These are phyloP conservation scores for Arion vulgaris DNA, from an alignment of 1,140 invertebrate species.

Conservation along the genomic window DNA sequence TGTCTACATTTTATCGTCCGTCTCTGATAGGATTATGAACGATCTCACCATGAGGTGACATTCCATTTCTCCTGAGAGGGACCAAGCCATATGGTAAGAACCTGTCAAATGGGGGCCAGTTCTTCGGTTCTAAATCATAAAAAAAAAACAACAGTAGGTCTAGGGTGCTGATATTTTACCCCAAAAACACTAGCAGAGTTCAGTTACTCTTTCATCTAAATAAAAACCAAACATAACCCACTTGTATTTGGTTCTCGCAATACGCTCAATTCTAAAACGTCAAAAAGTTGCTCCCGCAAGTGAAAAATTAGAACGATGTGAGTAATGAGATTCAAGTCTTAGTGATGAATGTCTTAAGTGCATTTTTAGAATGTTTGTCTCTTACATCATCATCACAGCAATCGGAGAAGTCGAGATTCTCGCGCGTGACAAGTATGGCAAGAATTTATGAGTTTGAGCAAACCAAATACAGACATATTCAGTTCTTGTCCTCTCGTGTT, in stretches of 20 bases:
- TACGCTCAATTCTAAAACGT: not conserved
- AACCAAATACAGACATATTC: not conserved
- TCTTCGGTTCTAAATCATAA: too few relatives aligned
- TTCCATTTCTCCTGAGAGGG: too few relatives aligned
- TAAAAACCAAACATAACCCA: not conserved
- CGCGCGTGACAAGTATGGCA: not conserved
- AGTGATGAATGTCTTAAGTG: conserved; percentile 8
- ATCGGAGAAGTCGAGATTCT: conserved; percentile 6
- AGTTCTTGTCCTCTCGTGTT: too few relatives aligned
- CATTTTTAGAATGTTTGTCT: conserved; percentile 7
- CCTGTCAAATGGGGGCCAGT: too few relatives aligned
- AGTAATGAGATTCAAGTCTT: not conserved
- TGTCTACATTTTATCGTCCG: too few relatives aligned
- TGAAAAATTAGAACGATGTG: not conserved
- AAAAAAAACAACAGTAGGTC: too few relatives aligned
- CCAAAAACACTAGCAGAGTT: too few relatives aligned
- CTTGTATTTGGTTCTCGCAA: not conserved
- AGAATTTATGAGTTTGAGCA: conserved; percentile 1
- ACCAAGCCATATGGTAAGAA: too few relatives aligned
- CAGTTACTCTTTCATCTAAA: too few relatives aligned
- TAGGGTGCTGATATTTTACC: too few relatives aligned
- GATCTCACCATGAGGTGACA: too few relatives aligned
- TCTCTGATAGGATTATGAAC: too few relatives aligned
- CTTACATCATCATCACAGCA: conserved; percentile 5
- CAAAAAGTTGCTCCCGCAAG: not conserved